phyloP scores from a whole-genome alignment of 2,797 vertebrate genomes.

The Gallinago solitaria region DNA sequence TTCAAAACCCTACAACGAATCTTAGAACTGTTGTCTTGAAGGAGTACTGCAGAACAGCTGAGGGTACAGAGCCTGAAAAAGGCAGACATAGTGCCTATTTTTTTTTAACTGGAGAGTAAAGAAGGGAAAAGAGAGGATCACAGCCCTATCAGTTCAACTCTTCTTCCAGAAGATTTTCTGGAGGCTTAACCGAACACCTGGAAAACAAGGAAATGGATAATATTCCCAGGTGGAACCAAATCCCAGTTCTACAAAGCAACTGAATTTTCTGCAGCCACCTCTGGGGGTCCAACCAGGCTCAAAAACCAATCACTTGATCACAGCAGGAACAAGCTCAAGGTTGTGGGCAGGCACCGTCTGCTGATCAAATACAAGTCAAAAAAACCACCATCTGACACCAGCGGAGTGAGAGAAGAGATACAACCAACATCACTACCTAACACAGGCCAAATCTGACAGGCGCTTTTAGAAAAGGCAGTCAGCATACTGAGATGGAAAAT shows the following conservation, averaged over 20 bases:
- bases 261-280: background rate
- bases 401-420: background rate
- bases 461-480: background rate
- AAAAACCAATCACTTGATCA: accelerated
- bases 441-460: background rate
- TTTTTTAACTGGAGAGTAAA: background rate
- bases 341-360: background rate
- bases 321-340: background rate
- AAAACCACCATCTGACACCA: background rate
- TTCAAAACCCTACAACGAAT: background rate
- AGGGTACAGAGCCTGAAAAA: background rate
- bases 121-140: background rate
- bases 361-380: background rate
- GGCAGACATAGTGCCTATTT: background rate
- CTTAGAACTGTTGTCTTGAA: background rate
- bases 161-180: background rate
- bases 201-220: background rate
- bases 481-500: accelerated
- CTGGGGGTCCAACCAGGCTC: background rate
- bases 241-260: background rate
- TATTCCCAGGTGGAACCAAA: background rate
- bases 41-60: background rate
- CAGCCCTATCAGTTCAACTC: background rate
- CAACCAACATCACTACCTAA: background rate
- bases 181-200: background rate